These are phyloP conservation scores for Pycnonotus jocosus DNA, from an alignment of 2,113 vertebrate genomes.

Conservation along the genomic window DNA sequence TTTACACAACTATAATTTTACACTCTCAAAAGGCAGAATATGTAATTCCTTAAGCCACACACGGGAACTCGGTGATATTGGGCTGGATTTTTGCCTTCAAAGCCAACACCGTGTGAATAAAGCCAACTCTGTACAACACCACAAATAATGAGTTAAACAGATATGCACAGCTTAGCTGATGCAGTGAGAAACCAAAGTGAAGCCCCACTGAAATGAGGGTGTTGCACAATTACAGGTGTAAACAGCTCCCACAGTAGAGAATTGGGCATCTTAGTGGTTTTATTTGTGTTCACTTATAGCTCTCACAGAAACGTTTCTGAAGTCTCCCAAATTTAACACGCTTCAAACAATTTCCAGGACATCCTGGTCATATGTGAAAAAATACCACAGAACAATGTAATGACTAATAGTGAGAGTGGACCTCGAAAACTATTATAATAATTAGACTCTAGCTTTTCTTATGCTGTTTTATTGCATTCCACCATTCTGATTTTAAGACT, in stretches of 20 bases:
- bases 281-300: neutral
- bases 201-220: neutral
- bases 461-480: neutral
- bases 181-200: neutral
- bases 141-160: constrained; percentile 39
- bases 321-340: neutral
- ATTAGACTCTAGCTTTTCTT: neutral
- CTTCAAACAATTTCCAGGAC: neutral
- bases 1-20: constrained; percentile 49
- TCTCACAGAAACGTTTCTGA: neutral
- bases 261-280: neutral
- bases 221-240: neutral
- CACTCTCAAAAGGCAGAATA: constrained; percentile 29
- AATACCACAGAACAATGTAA: neutral
- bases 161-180: neutral
- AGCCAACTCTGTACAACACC: neutral
- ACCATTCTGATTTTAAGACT: neutral
- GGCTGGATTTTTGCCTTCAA: constrained; percentile 24
- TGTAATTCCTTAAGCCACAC: constrained; percentile 46
- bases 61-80: neutral
- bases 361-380: neutral
- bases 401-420: neutral
- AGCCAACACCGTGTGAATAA: neutral
- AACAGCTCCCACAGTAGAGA: neutral
- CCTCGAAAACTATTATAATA: neutral